Conservation (phyloP, 2,888 invertebrate species). For the Andrena camellia region DNA sequence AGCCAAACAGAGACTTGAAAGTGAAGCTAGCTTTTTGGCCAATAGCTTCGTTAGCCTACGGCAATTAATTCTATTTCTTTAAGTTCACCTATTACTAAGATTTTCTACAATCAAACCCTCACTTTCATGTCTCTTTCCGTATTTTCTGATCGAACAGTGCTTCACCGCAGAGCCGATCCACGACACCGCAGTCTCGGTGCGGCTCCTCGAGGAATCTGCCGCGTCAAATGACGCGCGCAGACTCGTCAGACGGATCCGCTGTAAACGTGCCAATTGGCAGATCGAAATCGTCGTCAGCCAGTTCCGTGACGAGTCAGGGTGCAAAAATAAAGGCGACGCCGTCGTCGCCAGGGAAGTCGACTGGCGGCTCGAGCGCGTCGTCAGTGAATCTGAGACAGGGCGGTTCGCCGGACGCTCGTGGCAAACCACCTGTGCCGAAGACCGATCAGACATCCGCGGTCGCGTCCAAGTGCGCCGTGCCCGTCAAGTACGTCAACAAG, state of each 20-base stretch:
- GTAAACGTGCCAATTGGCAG: conserved; percentile 82
- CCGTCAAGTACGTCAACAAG: conserved; percentile 87
- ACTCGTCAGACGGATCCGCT: conserved; percentile 77
- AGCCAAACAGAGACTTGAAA: not conserved
- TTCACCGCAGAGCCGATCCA: conserved; percentile 70
- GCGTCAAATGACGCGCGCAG: conserved; percentile 80
- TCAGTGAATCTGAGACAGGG: conserved; percentile 77
- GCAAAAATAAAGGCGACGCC: conserved; percentile 79
- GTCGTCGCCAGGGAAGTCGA: conserved; percentile 73
- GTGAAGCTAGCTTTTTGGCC: not conserved
- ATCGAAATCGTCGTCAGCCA: conserved; percentile 79
- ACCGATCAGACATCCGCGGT: conserved; percentile 78
- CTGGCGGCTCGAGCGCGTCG: conserved; percentile 53
- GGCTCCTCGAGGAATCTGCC: conserved; percentile 73
- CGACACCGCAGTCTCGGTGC: conserved; percentile 70
- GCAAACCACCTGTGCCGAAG: conserved; percentile 86
- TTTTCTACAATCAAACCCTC: not conserved
- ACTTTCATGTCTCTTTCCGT: not conserved
- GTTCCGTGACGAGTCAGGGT: conserved; percentile 80
- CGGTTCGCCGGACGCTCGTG: conserved; percentile 78
- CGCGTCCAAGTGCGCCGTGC: conserved; percentile 79
- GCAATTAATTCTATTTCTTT: too few relatives aligned
- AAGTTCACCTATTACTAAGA: not conserved
- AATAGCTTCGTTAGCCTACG: not conserved
- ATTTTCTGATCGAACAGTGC: conserved; percentile 28